Conservation (phyloP, 2,888 invertebrate genomes). For the Folsomia candida region DNA sequence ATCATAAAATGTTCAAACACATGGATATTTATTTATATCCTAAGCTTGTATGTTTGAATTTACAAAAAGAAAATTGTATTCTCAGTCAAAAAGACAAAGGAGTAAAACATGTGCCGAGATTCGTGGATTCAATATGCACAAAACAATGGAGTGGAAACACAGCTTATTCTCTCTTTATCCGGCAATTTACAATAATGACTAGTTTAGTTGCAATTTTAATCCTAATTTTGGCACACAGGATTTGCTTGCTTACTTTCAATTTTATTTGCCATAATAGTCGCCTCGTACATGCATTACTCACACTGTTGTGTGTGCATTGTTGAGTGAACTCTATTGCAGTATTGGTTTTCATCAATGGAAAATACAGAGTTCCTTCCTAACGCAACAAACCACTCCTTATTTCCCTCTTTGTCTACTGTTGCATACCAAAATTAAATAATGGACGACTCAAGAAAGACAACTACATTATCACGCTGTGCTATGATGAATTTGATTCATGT, state of each 20-base stretch:
- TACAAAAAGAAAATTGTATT: too few species aligned
- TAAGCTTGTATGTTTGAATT: too few species aligned
- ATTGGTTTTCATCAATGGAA: too few species aligned
- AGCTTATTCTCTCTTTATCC: conserved; percentile 6
- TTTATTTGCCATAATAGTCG: conserved; percentile 4
- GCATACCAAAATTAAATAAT: neutral
- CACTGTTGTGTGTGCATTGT: neutral
- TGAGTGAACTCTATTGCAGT: too few species aligned
- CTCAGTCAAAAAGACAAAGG: too few species aligned
- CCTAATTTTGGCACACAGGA: neutral
- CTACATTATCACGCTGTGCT: neutral
- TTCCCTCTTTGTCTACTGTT: neutral
- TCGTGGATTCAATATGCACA: too few species aligned
- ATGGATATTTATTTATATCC: too few species aligned
- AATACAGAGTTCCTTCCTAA: too few species aligned
- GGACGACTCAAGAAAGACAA: neutral
- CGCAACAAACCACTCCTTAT: neutral
- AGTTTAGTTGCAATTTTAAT: conserved; percentile 1
- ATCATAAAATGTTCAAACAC: too few species aligned
- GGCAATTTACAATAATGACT: neutral
- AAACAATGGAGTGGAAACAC: neutral
- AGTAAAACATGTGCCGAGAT: too few species aligned
- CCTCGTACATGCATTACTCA: neutral
- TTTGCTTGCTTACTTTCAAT: neutral
- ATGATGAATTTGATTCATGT: neutral